Evolutionary conservation across 2,797 vertebrate genomes (phyloP).

Genomic region (Ibycter americanus): DNA sequence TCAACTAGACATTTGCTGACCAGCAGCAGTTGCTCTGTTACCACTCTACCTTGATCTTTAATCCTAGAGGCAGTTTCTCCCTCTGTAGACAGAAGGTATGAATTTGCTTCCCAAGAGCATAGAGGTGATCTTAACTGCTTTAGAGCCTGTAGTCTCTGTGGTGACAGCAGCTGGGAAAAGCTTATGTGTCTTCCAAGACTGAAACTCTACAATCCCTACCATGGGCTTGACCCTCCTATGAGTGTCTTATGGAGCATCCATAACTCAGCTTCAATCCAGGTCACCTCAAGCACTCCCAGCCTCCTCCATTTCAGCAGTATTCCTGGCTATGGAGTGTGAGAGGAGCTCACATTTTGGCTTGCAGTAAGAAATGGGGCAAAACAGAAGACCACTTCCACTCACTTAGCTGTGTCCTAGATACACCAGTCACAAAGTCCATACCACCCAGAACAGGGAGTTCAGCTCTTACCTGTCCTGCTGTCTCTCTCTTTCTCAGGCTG

Average conservation of each 20-base stretch:
- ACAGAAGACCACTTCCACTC: neutral
- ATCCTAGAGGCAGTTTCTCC: neutral
- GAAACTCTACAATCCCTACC: neutral
- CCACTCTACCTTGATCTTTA: neutral
- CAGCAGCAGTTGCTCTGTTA: neutral
- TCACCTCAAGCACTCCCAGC: neutral
- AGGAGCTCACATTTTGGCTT: neutral
- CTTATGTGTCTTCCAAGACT: neutral
- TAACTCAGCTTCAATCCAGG: neutral
- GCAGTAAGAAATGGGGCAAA: neutral
- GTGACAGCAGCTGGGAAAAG: neutral
- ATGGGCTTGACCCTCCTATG: neutral
- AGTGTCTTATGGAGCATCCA: neutral
- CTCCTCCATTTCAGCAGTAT: neutral
- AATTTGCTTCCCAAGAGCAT: neutral
- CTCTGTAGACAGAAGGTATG: neutral
- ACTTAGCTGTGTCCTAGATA: neutral
- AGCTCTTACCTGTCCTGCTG: conserved; percentile 55
- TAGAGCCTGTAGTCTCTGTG: neutral
- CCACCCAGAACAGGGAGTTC: neutral
- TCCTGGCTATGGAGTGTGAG: neutral
- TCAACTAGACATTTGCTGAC: neutral
- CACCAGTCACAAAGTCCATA: neutral
- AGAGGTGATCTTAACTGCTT: neutral
- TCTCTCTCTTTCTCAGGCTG: neutral